These are phyloP conservation scores for Clostera curtula DNA, from an alignment of 2,888 invertebrate species.

Conservation along the genomic window DNA sequence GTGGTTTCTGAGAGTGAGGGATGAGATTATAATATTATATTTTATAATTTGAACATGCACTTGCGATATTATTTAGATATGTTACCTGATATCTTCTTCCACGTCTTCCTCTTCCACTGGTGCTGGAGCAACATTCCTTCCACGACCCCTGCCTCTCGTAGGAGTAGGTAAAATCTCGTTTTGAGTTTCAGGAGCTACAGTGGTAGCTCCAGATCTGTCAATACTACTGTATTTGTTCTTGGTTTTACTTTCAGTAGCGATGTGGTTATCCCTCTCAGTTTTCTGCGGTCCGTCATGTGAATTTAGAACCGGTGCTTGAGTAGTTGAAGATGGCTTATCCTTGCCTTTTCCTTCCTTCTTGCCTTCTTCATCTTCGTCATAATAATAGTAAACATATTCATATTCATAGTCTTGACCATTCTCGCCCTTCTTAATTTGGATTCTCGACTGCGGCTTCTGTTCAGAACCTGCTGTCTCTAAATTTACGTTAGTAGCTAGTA, in stretches of 20 bases:
- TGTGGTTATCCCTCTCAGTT: conserved; percentile 59
- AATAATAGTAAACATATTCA: conserved; percentile 93
- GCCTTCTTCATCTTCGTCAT: conserved; percentile 84
- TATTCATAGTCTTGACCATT: conserved; percentile 94
- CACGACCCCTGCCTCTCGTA: conserved; percentile 60
- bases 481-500: conserved; percentile 67
- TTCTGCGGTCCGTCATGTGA: conserved; percentile 77
- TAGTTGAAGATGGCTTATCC: conserved; percentile 33
- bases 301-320: conserved; percentile 54
- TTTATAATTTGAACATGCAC: too few relatives aligned
- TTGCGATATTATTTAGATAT: background rate
- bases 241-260: conserved; percentile 54
- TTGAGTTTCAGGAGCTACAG: conserved; percentile 74
- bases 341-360: conserved; percentile 49
- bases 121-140: conserved; percentile 60
- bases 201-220: conserved; percentile 58
- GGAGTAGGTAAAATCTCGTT: conserved; percentile 78
- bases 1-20: too few relatives aligned
- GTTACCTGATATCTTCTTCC: conserved; percentile 64
- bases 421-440: conserved; percentile 90
- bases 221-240: conserved; percentile 74
- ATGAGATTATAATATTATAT: too few relatives aligned
- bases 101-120: conserved; percentile 67
- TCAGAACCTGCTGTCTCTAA: conserved; percentile 80
- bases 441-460: conserved; percentile 80